Base-by-base conservation (phyloP, 2,113 vertebrate species). In the Miniopterus natalensis region DNA sequence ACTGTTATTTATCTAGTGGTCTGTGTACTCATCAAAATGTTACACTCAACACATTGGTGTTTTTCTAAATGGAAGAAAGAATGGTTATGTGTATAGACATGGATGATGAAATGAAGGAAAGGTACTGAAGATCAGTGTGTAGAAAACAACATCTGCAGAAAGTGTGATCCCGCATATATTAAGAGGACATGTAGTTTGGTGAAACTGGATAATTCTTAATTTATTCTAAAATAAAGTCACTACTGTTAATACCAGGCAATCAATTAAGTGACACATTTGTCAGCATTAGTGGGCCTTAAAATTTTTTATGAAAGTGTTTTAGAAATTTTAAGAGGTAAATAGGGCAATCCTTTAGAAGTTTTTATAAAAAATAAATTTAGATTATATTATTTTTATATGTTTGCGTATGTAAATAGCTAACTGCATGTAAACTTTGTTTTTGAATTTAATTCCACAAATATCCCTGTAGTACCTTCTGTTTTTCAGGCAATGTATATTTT, bases 1-100 rank as follows among this genome's bases (percentile, higher is more conserved):
- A 55, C 5, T 55, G 23, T 68, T 79, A 49, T 49, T 83, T 88
- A 31, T 40, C n/a, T 89, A 20, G 4, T 77, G 7, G 11, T 55
- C 31, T 89, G 9, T 89, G 12, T 86, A 42, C 10, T 36, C 40
- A n/a, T 36, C 13, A 65, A 75, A 15, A 25, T 84, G 42, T 65
- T 88, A 45, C 0, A 8, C 61, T 90, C 25, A 73, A 20, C 51
- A 40, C 1, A 23, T 29, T 47, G 13, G 0, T 74, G 21, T 71
- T n/a, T 77, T 95, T 91, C 73, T 87, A 74, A 78, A 55, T 80
- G 77, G 92, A 88, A 74, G 66, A 91, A 87, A 57, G 31, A 88
- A 65, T 63, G 59, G 8, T 29, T 92, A 13, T 89, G 8, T 78
- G 27, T 51, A 20, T 14, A 90, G 15, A 68, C 25, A 45, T 25